Conservation (phyloP, 2,797 vertebrate species). For the Danionella dracula region DNA sequence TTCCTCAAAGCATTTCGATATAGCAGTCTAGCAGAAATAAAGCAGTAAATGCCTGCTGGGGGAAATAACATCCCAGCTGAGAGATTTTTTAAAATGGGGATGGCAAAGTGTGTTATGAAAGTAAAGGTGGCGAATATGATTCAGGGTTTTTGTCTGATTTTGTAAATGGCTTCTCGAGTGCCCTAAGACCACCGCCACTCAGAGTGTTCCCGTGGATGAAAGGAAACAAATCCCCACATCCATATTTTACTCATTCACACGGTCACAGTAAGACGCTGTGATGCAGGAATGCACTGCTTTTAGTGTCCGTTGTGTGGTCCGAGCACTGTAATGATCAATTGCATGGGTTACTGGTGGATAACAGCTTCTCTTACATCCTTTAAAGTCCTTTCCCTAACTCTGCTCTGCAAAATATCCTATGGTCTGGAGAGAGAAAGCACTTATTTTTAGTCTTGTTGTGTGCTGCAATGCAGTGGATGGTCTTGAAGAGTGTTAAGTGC, state of each 20-base stretch:
- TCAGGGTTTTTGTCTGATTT: background rate
- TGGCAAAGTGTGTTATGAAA: background rate
- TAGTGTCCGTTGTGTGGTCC: constrained; percentile 8
- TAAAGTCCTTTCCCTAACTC: constrained; percentile 21
- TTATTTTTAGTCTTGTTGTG: constrained; percentile 19
- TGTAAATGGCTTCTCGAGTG: background rate
- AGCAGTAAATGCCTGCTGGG: constrained; percentile 56
- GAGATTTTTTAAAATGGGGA: constrained; percentile 22
- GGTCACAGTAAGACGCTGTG: background rate
- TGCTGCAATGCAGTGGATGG: constrained; percentile 20
- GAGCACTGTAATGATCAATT: constrained; percentile 23
- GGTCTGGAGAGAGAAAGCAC: constrained; percentile 7
- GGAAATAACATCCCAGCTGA: constrained; percentile 24
- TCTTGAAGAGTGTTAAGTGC: constrained; percentile 14
- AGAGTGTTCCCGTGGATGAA: background rate
- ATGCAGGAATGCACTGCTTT: background rate
- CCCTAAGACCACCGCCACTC: background rate
- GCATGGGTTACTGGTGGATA: constrained; percentile 14
- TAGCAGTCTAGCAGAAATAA: constrained; percentile 66
- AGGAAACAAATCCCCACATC: background rate
- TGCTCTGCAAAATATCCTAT: constrained; percentile 19
- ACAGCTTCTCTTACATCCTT: constrained; percentile 13
- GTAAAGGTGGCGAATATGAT: constrained; percentile 10
- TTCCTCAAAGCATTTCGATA: constrained; percentile 78
- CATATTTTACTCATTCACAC: background rate